Evolutionary conservation across 1,140 invertebrate genomes (phyloP), one percentile per base, ranked within the genome.

Genomic region (Carcinoscorpius rotundicauda): DNA sequence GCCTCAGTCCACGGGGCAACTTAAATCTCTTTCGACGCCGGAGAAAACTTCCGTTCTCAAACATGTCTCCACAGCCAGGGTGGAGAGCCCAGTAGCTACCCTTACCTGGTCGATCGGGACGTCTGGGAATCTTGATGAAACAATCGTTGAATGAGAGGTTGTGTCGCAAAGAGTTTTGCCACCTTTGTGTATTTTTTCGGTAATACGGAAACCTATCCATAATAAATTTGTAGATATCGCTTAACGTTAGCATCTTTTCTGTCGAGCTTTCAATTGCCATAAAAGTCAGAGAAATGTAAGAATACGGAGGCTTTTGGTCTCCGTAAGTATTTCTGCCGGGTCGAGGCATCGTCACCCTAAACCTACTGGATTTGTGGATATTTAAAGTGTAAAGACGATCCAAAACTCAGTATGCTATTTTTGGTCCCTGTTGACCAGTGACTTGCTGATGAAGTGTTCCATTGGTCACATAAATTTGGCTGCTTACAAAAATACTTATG

Each of bases 41-140:
- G 57, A 99, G 79, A 74, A 99, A 99, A 74, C 91, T 95, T 0
- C 97, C 97, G 76, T 99, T 99, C 75, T 99, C 97, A 73, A 99
- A 99, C 97, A 99, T 99, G 74, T 98, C 93, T 74, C 98, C 93
- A 3, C 91, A 91, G 64, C 92, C 79, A 0, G 97, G 97, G 78
- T 99, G 95, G 59, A 99, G 76, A 1, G 94, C 96, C 97, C 97
- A 99, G 77, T 98, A 99, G 75, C 98, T 99, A 0, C 97, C 97
- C 73, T 99, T 99, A 0, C 95, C 95, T 0, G 97, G 97, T 75
- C 98, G 98, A 0, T 95, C 96, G 0, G 96, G 95, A 76, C 98
- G 96, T 4, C 97, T 80, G 0, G 97, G 93, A 58, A 99, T 95
- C 79, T 99, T 99, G 29, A 99, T 89, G 78, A 99, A 99, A 74